Evolutionary conservation across 2,113 vertebrate genomes (phyloP).

Genomic region (Psilopsiagon aymara): DNA sequence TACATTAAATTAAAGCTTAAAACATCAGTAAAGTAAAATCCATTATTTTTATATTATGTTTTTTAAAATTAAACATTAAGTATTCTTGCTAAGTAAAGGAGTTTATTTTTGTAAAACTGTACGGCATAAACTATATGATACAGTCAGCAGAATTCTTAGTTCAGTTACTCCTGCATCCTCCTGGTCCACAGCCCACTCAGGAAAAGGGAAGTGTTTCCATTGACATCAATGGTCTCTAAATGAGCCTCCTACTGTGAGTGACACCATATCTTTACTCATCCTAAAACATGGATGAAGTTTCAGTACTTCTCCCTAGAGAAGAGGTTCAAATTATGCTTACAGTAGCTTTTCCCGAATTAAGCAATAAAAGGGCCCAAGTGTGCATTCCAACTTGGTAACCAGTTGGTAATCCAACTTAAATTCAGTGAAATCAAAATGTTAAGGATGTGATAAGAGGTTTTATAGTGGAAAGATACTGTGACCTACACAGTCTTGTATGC

Average conservation of each 20-base stretch:
- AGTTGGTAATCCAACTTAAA: background rate
- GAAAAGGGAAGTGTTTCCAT: constrained; percentile 27
- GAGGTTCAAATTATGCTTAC: constrained; percentile 39
- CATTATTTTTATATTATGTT: constrained; percentile 35
- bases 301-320: background rate
- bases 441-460: background rate
- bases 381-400: background rate
- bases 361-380: background rate
- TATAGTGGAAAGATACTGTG: background rate
- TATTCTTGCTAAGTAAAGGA: constrained; percentile 12
- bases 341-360: constrained; percentile 15
- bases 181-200: constrained; percentile 29
- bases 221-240: constrained; percentile 4
- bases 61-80: constrained; percentile 26
- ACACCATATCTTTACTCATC: constrained; percentile 1
- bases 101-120: constrained; percentile 22
- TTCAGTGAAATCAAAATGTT: background rate
- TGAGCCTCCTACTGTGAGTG: background rate
- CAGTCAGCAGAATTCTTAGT: constrained; percentile 22
- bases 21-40: constrained; percentile 35
- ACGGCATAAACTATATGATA: background rate
- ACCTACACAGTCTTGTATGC: background rate
- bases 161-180: background rate
- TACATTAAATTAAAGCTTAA: constrained; percentile 58
- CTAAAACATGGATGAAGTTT: constrained; percentile 25